phyloP scores from a whole-genome alignment of 1,140 invertebrate species.

The Tetragonula clypearis region DNA sequence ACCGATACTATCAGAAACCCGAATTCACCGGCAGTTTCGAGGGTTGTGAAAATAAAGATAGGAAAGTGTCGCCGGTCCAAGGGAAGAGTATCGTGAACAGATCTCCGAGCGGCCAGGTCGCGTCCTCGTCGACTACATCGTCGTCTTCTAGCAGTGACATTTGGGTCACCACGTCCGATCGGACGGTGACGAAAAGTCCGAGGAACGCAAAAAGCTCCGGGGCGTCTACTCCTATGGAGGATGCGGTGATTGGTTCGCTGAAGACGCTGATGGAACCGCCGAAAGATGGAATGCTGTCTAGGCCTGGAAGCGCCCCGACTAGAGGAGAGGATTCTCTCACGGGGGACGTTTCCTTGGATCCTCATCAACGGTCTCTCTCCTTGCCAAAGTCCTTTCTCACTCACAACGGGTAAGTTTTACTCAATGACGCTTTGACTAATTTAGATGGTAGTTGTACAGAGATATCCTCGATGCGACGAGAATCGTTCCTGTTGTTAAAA shows the following conservation, averaged over 20 bases:
- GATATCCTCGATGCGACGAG: not conserved
- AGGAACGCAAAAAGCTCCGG: slow-evolving; percentile 81
- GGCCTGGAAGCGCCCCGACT: slow-evolving; percentile 83
- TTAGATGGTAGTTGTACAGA: not conserved
- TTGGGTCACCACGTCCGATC: slow-evolving; percentile 82
- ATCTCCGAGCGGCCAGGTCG: slow-evolving; percentile 71
- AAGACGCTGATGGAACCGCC: slow-evolving; percentile 74
- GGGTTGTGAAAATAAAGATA: slow-evolving; percentile 59
- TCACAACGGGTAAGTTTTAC: slow-evolving; percentile 76
- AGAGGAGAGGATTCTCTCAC: slow-evolving; percentile 72
- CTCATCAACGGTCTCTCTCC: slow-evolving; percentile 84
- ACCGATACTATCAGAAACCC: slow-evolving; percentile 57
- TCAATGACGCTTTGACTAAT: not conserved
- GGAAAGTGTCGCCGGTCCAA: slow-evolving; percentile 78
- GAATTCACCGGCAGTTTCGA: slow-evolving; percentile 63
- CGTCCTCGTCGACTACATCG: slow-evolving; percentile 75
- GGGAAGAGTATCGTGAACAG: slow-evolving; percentile 67
- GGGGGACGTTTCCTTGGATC: slow-evolving; percentile 74
- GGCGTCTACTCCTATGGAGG: slow-evolving; percentile 82
- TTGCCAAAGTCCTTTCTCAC: slow-evolving; percentile 85
- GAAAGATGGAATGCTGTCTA: slow-evolving; percentile 77
- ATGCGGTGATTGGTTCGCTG: slow-evolving; percentile 73
- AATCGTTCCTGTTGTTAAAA: not conserved
- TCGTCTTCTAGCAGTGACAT: slow-evolving; percentile 83
- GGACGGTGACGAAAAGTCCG: slow-evolving; percentile 80